Base-by-base conservation (phyloP, 2,888 invertebrate genomes). In the Synanthedon myopaeformis region DNA sequence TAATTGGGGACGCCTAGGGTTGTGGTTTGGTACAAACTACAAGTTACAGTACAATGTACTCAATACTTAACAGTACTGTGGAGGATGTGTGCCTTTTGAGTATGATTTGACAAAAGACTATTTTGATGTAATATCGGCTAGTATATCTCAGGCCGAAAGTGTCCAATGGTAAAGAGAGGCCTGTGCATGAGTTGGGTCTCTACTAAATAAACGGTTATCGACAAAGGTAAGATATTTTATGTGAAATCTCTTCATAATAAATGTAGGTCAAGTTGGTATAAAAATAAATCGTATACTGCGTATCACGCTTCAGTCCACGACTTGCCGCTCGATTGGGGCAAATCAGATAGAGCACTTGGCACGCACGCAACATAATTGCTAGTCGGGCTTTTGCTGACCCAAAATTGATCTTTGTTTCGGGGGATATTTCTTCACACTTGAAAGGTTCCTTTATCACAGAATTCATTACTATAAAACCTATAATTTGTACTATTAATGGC, bases 331-430 rank as follows among this genome's bases (percentile, higher is more conserved):
- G 14, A 45, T n/a, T 45, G n/a, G 45, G 35, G 45, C 14, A 45
- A 45, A 45, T 45, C 45, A 13, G 45, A 45, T 61, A 58, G 58
- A 19, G 42, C 19, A 52, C 53, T 51, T 41, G 52, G 52, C 61
- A 63, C 61, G 64, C 64, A 68, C 65, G 60, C 62, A 58, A 62
- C 64, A 61, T 72, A 72, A 75, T 75, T 75, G 70, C 65, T 57
- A 56, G 56, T 58, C 52, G 59, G 49, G 28, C 23, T 50, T 41
- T 28, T n/a, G n/a, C 51, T 35, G 59, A 60, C 65, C 61, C 61
- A 55, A 66, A 67, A 71, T 63, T 68, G 62, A 61, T 64, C 66
- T 65, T 64, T 68, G 64, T 61, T 61, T 62, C 57, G 61, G 56
- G 59, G 51, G 52, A 28, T 54, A 49, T 57, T 57, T 54, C 53